Conservation (phyloP, 2,797 vertebrate genomes). For the Melanotaenia pygmaea region DNA sequence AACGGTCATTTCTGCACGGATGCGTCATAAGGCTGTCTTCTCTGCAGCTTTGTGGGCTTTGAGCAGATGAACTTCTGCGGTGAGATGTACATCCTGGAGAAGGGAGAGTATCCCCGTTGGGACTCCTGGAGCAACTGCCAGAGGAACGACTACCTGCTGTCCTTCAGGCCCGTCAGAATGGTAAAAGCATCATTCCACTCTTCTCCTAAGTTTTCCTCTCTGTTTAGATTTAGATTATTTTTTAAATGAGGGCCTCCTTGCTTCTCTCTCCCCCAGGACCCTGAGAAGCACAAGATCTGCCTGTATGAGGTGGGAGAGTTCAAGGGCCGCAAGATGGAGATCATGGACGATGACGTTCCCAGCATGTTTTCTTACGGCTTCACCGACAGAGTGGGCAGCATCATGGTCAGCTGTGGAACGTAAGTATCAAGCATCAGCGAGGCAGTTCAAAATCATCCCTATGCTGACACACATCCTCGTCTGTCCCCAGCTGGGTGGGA, state of each 20-base stretch:
- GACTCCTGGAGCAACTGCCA: slow-evolving; percentile 91
- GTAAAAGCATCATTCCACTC: slow-evolving; percentile 54
- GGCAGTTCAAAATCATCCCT: not conserved
- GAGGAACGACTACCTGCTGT: slow-evolving; percentile 88
- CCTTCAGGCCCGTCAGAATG: slow-evolving; percentile 88
- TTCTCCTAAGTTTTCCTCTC: not conserved
- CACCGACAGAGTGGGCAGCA: slow-evolving; percentile 87
- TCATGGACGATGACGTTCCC: slow-evolving; percentile 88
- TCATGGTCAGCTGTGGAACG: slow-evolving; percentile 87
- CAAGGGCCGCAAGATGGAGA: slow-evolving; percentile 90
- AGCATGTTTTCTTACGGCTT: slow-evolving; percentile 87
- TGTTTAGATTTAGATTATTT: not conserved
- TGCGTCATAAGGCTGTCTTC: not conserved
- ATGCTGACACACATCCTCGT: not conserved
- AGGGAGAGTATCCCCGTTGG: slow-evolving; percentile 90
- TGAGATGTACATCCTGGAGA: slow-evolving; percentile 92
- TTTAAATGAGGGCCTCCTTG: not conserved
- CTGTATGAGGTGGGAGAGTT: slow-evolving; percentile 87
- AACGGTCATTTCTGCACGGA: not conserved
- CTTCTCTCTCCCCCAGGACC: slow-evolving; percentile 72
- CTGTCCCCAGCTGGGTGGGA: slow-evolving; percentile 80
- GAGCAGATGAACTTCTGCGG: slow-evolving; percentile 90
- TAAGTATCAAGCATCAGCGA: slow-evolving; percentile 65
- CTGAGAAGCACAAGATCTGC: slow-evolving; percentile 89
- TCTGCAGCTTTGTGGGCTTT: slow-evolving; percentile 85